Evolutionary conservation across 2,113 vertebrate species (phyloP).

Genomic region (Chaetorhynchus papuensis): DNA sequence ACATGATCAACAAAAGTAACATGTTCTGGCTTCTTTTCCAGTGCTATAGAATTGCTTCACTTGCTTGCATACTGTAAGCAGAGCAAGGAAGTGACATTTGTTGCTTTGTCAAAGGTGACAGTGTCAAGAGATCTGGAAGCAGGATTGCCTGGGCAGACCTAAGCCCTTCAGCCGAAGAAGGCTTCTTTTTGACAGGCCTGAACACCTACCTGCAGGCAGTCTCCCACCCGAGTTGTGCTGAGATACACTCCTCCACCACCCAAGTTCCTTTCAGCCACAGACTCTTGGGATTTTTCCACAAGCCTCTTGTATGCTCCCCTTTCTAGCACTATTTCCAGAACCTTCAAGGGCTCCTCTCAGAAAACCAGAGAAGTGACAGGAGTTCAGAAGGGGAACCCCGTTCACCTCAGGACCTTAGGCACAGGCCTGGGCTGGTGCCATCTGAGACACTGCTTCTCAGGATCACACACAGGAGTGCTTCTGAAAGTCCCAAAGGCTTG

Average conservation of each 20-base stretch:
- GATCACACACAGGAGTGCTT: not conserved
- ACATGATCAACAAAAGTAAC: not conserved
- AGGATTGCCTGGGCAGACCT: not conserved
- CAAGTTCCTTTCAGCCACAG: not conserved
- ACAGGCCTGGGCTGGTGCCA: not conserved
- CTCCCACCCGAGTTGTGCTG: not conserved
- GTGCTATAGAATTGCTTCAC: not conserved
- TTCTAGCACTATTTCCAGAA: not conserved
- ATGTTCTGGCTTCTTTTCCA: not conserved
- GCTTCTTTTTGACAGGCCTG: not conserved
- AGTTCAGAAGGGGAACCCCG: not conserved
- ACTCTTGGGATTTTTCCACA: not conserved
- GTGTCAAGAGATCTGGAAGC: not conserved
- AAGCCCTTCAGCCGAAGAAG: not conserved
- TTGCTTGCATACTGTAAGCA: not conserved
- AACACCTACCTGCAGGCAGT: not conserved
- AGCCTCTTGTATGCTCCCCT: not conserved
- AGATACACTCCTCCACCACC: not conserved
- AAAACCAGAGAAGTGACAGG: fast-evolving
- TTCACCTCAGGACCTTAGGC: not conserved
- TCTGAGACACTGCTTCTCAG: not conserved
- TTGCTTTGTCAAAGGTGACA: not conserved
- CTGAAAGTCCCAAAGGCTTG: not conserved
- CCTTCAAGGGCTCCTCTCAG: not conserved
- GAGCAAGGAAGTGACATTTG: not conserved